Base-by-base conservation (phyloP, 2,888 invertebrate genomes). In the Stenodera caucasica region DNA sequence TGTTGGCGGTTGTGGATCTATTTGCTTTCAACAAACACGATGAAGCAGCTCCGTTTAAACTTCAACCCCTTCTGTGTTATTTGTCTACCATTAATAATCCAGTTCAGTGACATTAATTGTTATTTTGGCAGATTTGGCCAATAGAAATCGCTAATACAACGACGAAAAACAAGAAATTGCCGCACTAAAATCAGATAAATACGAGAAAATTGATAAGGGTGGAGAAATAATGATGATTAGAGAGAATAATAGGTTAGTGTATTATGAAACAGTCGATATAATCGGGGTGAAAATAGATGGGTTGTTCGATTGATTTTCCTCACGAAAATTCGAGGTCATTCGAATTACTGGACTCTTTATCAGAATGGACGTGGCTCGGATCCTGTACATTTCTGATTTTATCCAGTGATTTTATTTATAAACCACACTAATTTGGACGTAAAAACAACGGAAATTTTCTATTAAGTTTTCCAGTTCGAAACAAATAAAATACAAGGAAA, bases 371-470 rank as follows among this genome's bases (percentile, higher is more conserved):
- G 51, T 49, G 57, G 61, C 60, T 49, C 18, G 14, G 37, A 50
- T 65, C 65, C 66, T 64, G 66, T 64, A 64, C 65, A 49, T 57
- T 55, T 59, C 64, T 68, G 67, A 62, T 67, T 64, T 63, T 58
- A 60, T 70, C 68, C 61, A 65, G 57, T 59, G 35, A 57, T 69
- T 69, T 63, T 58, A 55, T 65, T 55, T 58, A 50, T 29, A 37
- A 23, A 33, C 21, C 37, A 57, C 26, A 52, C 11, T 49, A 55
- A 55, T 62, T 29, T 52, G 59, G 53, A 56, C 59, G 15, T 55
- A 55, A 55, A 26, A 51, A 53, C 18, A 29, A 7, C 0, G 30
- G 12, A 15, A 52, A 32, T 33, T 52, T 51, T 29, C 6, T 30
- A 29, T 11, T 18, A 12, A 51, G 30, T 12, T 29, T 14, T n/a